phyloP scores from a whole-genome alignment of 2,797 vertebrate species.

The Myotis myotis region DNA sequence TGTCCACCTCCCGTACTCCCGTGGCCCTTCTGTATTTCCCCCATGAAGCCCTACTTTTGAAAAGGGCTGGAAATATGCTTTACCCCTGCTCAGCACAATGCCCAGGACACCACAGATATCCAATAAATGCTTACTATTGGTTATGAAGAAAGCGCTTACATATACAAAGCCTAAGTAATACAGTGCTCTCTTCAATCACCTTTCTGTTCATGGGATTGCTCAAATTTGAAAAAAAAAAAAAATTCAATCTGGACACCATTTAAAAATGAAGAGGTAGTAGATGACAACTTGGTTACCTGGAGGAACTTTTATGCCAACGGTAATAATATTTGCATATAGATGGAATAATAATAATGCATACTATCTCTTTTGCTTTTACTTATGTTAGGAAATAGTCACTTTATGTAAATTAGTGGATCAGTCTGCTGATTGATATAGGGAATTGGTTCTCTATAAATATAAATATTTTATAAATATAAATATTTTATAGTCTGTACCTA shows the following conservation, averaged over 20 bases:
- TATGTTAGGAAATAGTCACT: conserved; percentile 48
- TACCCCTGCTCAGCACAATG: neutral
- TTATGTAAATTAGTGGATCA: conserved; percentile 53
- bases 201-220: neutral
- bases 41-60: neutral
- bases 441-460: conserved; percentile 57
- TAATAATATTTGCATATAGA: conserved; percentile 29
- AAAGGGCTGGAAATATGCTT: neutral
- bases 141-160: neutral
- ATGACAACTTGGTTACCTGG: neutral
- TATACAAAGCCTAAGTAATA: neutral
- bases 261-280: neutral
- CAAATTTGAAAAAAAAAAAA: neutral
- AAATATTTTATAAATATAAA: conserved; percentile 57
- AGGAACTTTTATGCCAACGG: neutral
- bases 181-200: neutral
- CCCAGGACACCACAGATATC: neutral
- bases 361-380: conserved; percentile 40
- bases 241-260: neutral
- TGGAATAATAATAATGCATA: conserved; percentile 7
- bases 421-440: conserved; percentile 15
- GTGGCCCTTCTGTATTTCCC: neutral
- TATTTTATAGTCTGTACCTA: conserved; percentile 28
- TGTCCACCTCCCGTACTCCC: neutral
- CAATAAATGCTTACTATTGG: neutral